Evolutionary conservation across 2,797 vertebrate species (phyloP).

Genomic region (Steatocranus sp.): DNA sequence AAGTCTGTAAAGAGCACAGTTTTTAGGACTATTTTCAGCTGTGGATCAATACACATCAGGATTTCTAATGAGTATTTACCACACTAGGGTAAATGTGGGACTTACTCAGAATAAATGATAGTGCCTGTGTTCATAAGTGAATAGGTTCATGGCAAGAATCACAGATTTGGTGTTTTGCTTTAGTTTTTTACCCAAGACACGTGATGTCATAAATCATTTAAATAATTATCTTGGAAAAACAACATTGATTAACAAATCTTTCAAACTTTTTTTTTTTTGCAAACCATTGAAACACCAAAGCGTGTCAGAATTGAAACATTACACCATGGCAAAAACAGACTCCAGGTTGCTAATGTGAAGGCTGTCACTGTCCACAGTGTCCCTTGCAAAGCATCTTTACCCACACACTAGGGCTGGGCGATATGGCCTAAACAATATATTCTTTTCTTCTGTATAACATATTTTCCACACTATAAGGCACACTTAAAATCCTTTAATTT

Average conservation of each 20-base stretch:
- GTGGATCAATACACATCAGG: background rate
- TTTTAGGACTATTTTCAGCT: background rate
- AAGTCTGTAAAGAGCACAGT: background rate
- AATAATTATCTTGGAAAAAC: background rate
- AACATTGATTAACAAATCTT: background rate
- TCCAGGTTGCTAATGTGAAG: background rate
- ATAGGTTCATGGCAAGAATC: background rate
- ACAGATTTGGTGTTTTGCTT: background rate
- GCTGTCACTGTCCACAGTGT: background rate
- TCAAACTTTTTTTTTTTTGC: background rate
- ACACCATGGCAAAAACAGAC: background rate
- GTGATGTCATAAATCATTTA: background rate
- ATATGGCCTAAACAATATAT: too few relatives aligned
- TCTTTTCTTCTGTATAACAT: too few relatives aligned
- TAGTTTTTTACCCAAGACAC: background rate
- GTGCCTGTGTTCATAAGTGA: background rate
- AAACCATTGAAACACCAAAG: background rate
- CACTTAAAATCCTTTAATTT: too few relatives aligned
- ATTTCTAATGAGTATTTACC: background rate
- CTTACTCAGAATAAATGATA: background rate
- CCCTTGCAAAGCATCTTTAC: background rate
- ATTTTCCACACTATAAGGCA: too few relatives aligned
- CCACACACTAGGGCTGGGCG: slow-evolving; percentile 41
- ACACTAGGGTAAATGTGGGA: background rate
- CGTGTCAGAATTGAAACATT: background rate